These are phyloP conservation scores for Drosophila siamana DNA, from an alignment of 2,888 invertebrate genomes.

Conservation along the genomic window DNA sequence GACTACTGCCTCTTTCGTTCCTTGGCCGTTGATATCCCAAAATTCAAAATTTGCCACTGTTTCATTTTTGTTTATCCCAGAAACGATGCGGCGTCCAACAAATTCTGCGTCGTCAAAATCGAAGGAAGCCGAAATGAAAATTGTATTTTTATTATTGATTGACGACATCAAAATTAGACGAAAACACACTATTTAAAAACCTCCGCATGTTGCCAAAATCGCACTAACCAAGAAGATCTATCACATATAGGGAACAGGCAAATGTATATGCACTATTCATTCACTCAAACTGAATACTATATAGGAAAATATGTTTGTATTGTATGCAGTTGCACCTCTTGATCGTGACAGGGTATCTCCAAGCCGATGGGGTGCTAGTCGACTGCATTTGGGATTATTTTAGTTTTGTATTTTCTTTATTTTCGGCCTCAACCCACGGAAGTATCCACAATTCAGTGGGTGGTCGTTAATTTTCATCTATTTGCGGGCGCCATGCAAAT, in stretches of 20 bases:
- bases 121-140: conserved; percentile 29
- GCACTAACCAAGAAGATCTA: not conserved
- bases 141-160: conserved; percentile 61
- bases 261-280: no score
- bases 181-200: conserved; percentile 24
- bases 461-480: conserved; percentile 49
- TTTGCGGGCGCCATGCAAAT: conserved; percentile 58
- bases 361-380: not conserved
- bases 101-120: conserved; percentile 70
- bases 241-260: no score
- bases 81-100: conserved; percentile 60
- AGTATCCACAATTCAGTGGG: conserved; percentile 64
- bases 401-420: conserved; percentile 26
- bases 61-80: conserved; percentile 61
- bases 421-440: conserved; percentile 61
- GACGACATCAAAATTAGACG: conserved; percentile 38
- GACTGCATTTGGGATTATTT: conserved; percentile 21
- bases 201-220: not conserved
- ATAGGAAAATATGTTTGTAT: no score
- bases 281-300: no score
- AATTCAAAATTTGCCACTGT: conserved; percentile 34
- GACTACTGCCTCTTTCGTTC: not conserved
- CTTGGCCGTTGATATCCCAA: not conserved
- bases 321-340: no score
- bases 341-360: not conserved